A percentile compares a stretch with the other conserved stretches of the same genome.
Evolutionary conservation across 2,888 invertebrate genomes (phyloP).

Genomic region (Eupithecia exiguata): DNA sequence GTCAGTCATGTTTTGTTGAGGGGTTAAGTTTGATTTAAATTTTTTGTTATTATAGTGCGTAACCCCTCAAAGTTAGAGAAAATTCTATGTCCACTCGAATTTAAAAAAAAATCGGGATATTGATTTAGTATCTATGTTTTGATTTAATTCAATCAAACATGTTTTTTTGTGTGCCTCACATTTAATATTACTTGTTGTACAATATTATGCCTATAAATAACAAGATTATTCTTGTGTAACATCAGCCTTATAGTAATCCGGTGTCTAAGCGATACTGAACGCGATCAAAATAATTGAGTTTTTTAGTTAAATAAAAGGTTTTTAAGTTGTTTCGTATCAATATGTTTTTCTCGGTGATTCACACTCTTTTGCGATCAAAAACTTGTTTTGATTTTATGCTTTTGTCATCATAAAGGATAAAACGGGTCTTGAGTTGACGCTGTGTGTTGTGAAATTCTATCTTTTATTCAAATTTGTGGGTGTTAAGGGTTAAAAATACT

Average conservation of each 20-base stretch:
- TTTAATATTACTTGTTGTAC: not conserved
- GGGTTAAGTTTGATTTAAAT: not conserved
- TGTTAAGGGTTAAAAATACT: conserved; percentile 7
- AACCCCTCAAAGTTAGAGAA: not conserved
- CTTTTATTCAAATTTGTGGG: conserved; percentile 18
- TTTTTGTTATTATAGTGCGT: not conserved
- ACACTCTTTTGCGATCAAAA: conserved; percentile 32
- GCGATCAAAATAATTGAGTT: not conserved
- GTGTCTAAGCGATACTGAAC: not conserved
- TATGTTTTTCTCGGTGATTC: conserved; percentile 35
- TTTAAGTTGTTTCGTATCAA: conserved; percentile 9
- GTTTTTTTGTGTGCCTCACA: not conserved
- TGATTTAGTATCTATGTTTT: not conserved
- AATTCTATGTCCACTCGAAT: not conserved
- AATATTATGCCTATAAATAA: not conserved
- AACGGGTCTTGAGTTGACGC: conserved; percentile 29
- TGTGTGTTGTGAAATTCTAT: conserved; percentile 32
- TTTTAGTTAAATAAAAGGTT: conserved; percentile 9
- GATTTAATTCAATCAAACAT: too few species aligned
- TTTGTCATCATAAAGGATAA: conserved; percentile 37
- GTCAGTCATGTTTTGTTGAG: not conserved
- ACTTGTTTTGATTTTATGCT: conserved; percentile 39
- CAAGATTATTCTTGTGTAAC: not conserved
- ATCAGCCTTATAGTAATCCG: not conserved
- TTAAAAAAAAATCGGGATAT: not conserved